phyloP scores from a whole-genome alignment of 2,888 invertebrate genomes.

The Pachymerium ferrugineum region DNA sequence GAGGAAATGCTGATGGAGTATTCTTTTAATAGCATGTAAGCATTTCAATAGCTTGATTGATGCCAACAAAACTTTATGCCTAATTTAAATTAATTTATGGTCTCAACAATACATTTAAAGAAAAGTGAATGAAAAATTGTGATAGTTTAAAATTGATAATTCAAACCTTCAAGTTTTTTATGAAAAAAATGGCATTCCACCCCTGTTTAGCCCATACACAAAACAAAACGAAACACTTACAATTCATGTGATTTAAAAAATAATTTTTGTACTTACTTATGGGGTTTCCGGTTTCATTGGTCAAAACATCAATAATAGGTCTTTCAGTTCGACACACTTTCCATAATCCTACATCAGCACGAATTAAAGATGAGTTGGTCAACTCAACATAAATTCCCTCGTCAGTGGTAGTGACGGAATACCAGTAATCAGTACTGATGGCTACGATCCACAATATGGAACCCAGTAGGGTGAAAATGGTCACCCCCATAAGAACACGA shows the following conservation, averaged over 20 bases:
- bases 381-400: conserved; percentile 36
- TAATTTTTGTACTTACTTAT: not conserved
- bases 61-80: no score
- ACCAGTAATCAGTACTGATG: conserved; percentile 69
- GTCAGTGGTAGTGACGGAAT: conserved; percentile 34
- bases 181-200: not conserved
- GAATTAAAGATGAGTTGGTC: conserved; percentile 52
- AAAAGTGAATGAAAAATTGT: no score
- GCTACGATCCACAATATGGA: conserved; percentile 67
- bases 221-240: not conserved
- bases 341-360: conserved; percentile 67
- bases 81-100: no score
- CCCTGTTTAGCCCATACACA: not conserved
- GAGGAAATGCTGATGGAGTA: no score
- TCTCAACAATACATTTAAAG: no score
- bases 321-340: conserved; percentile 53
- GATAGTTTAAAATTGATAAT: no score
- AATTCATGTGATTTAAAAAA: not conserved
- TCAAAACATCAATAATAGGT: not conserved
- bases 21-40: no score
- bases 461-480: conserved; percentile 60
- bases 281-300: not conserved
- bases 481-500: conserved; percentile 65
- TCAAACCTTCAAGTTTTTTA: not conserved
- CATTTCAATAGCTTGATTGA: no score